Evolutionary conservation across 2,888 invertebrate species (phyloP), one percentile per base, ranked within the genome.

Genomic region (Hofmannophila pseudospretella): DNA sequence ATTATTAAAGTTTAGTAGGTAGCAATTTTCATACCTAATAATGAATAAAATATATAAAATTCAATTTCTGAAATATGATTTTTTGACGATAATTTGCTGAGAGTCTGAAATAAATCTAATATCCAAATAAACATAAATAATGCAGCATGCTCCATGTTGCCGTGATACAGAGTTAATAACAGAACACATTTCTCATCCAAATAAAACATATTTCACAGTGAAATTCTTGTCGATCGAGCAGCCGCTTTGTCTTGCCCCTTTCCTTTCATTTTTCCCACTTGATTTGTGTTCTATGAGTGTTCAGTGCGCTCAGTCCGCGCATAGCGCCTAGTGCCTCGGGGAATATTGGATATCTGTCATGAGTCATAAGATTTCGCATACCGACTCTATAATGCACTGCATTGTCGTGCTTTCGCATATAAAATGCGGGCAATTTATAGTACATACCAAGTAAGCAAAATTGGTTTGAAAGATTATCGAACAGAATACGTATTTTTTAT

Each of bases 311-410:
- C 61, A 61, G 50, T 56, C 48, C 57, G 52, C 51, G 45, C 41
- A 23, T 32, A 22, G 39, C 57, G 70, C 70, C 64, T 55, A 20
- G 40, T 57, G 70, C 70, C 64, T 56, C 54, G 48, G 58, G 65
- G 64, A 69, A 71, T 77, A 80, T 80, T 78, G 79, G 74, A 76
- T 78, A 76, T 77, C 69, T 74, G 77, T 77, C 77, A 72, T 67
- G 68, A 75, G 68, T 76, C 69, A 67, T 67, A 68, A 73, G 73
- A 74, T 71, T 74, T 67, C 57, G 67, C 66, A 71, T 67, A 54
- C 65, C 54, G 58, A 67, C 63, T 70, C 64, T 67, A 67, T 69
- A 73, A 71, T 68, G 62, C 59, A 61, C 57, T 54, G 56, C 58
- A 59, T 58, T 67, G 54, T 51, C 42, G 47, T 53, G 50, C 47